Base-by-base conservation (phyloP, 2,888 invertebrate species). In the Xestia ashworthii region DNA sequence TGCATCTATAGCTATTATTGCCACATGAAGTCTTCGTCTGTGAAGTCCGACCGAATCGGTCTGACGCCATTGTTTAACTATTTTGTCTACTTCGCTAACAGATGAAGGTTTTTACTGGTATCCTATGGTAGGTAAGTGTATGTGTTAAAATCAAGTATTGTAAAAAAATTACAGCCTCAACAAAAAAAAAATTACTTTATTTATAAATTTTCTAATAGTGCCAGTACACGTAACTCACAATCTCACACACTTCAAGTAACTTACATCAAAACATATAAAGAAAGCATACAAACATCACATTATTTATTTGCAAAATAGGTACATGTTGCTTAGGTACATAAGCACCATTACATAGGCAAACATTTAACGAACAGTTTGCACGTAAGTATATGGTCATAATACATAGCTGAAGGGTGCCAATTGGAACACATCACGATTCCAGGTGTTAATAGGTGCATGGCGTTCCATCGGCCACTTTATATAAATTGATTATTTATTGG, bases 351-450 rank as follows among this genome's bases (percentile, higher is more conserved):
- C 60, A 79, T 75, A 68, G 44, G 70, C 69, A 83, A 83, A 84
- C 71, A 80, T 80, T 81, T 71, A 67, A 80, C 71, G 48, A 77
- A 72, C 69, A 83, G 75, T 86, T 84, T 78, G 62, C 79, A 68
- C 73, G 66, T 82, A 68, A 9, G 11, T 53, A 71, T 53, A 55
- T 53, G 38, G 62, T 1, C 46, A 70, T 38, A 71, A 71, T 50
- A 71, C 66, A 80, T 77, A 81, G 73, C 82, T 83, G 55, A 69
- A 84, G 78, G 84, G 87, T 88, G 93, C 90, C 93, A 95, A 96
- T 96, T 94, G 92, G 90, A 85, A 90, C 85, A 88, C 89, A 94
- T 96, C 96, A 96, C 96, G 96, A 95, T 89, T 81, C 66, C 46
- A 87, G 85, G 91, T 90, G 95, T 91, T 95, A 95, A 95, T 90